These are phyloP conservation scores for Paedocypris micromegethes DNA, from an alignment of 2,797 vertebrate genomes.

Conservation along the genomic window DNA sequence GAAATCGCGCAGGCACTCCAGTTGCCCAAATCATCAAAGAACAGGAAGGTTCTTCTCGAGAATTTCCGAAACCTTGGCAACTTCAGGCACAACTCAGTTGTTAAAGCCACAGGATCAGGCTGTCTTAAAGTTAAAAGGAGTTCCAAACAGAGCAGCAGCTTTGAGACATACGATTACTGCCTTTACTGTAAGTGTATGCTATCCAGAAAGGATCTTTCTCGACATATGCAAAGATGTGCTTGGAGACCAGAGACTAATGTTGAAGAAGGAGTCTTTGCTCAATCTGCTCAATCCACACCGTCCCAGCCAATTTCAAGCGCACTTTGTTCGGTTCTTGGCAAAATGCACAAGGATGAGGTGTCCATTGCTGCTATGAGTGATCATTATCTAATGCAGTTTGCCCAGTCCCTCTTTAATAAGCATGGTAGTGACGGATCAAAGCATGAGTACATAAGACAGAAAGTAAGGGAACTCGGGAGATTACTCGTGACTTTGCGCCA, in stretches of 20 bases:
- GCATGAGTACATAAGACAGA: constrained; percentile 45
- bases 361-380: constrained; percentile 30
- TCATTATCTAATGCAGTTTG: constrained; percentile 39
- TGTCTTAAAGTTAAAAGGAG: constrained; percentile 37
- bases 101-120: constrained; percentile 35
- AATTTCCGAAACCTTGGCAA: constrained; percentile 34
- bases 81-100: constrained; percentile 34
- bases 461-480: constrained; percentile 43
- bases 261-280: constrained; percentile 27
- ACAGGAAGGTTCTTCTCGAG: constrained; percentile 30
- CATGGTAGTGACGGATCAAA: constrained; percentile 36
- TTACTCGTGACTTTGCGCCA: constrained; percentile 33
- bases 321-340: constrained; percentile 33
- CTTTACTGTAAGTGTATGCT: constrained; percentile 38
- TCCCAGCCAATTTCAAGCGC: constrained; percentile 37
- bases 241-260: constrained; percentile 29
- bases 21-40: constrained; percentile 22
- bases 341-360: constrained; percentile 41
- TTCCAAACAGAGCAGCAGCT: constrained; percentile 30
- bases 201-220: constrained; percentile 28
- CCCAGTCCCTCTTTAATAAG: constrained; percentile 43
- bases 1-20: constrained; percentile 17
- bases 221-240: constrained; percentile 34
- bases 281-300: constrained; percentile 34
- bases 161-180: constrained; percentile 37